Percentiles rank a stretch among this genome's conserved stretches.
These are phyloP conservation scores for Malurus cyaneus DNA, from an alignment of 2,113 vertebrate genomes.

Conservation along the genomic window DNA sequence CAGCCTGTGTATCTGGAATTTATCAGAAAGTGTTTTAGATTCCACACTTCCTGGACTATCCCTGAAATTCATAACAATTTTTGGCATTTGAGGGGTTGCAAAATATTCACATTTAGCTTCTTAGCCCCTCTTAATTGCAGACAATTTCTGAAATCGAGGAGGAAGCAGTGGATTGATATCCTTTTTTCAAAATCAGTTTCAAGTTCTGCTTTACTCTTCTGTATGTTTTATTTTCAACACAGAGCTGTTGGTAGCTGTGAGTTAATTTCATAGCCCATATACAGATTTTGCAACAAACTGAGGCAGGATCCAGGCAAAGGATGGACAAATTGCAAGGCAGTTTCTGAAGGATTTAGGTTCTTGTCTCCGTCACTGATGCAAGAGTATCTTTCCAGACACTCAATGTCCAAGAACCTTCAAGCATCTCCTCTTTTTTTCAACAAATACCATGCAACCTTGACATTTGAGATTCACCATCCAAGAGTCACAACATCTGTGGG, in stretches of 20 bases:
- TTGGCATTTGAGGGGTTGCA: neutral
- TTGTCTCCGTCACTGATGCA: neutral
- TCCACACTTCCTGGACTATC: neutral
- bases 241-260: neutral
- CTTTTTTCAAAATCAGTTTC: neutral
- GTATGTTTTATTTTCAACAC: neutral
- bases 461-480: neutral
- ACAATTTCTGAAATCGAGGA: neutral
- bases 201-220: neutral
- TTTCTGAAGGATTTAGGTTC: neutral
- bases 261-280: neutral
- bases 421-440: neutral
- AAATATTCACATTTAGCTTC: neutral
- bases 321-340: neutral
- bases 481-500: neutral
- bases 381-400: neutral
- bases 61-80: neutral
- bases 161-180: fast-evolving
- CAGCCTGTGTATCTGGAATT: neutral
- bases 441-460: neutral
- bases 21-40: neutral
- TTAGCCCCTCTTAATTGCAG: neutral
- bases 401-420: neutral
- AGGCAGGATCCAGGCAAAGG: neutral
- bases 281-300: neutral